Percentiles rank a stretch among this genome's conserved stretches.
phyloP scores from a whole-genome alignment of 2,113 vertebrate species.

The Irena cyanogastra region DNA sequence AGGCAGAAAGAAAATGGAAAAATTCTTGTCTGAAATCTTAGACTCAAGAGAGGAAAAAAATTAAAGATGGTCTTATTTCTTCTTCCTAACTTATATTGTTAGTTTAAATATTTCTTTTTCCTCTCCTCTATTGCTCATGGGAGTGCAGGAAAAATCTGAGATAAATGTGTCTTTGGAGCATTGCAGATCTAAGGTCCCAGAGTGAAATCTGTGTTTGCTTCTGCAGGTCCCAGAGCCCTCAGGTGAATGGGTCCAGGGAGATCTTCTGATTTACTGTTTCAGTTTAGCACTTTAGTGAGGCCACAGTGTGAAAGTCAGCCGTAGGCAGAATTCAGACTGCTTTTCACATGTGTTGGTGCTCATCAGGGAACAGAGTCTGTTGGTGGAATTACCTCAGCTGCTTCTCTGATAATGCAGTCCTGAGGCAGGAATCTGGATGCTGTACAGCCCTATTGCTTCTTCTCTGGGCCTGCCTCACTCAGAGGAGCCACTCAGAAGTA shows the following conservation, averaged over 20 bases:
- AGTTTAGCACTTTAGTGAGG: not conserved
- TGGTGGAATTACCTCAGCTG: not conserved
- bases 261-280: not conserved
- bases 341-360: accelerated
- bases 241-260: not conserved
- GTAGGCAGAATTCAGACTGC: not conserved
- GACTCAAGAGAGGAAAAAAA: not conserved
- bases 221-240: not conserved
- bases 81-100: not conserved
- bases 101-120: not conserved
- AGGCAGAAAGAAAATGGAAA: not conserved
- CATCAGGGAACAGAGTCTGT: not conserved
- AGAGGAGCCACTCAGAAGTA: not conserved
- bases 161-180: not conserved
- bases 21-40: not conserved
- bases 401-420: not conserved
- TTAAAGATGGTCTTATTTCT: not conserved
- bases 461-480: not conserved
- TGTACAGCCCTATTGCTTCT: not conserved
- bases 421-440: accelerated
- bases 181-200: not conserved
- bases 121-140: not conserved
- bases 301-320: not conserved
- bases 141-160: not conserved
- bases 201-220: not conserved